phyloP scores from a whole-genome alignment of 2,113 vertebrate species.

The Opisthocomus hoazin region DNA sequence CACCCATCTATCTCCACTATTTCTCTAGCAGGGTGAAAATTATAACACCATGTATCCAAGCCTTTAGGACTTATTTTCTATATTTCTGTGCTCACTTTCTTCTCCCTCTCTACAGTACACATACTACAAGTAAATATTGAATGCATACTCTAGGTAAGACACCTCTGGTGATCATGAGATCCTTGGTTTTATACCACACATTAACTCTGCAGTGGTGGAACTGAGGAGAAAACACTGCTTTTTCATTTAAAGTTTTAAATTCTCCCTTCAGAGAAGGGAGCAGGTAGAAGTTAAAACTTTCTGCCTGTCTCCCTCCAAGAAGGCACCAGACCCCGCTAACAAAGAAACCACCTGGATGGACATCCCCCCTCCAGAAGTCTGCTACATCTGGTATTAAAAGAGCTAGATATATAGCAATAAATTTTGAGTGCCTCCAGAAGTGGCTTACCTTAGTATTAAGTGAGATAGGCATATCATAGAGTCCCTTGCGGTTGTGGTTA shows the following conservation, averaged over 20 bases:
- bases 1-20: not conserved
- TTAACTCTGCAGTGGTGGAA: not conserved
- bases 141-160: fast-evolving
- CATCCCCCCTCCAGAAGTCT: not conserved
- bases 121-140: not conserved
- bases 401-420: not conserved
- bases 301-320: not conserved
- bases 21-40: not conserved
- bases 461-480: not conserved
- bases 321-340: not conserved
- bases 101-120: not conserved
- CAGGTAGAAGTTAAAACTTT: not conserved
- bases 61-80: not conserved
- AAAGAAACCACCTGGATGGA: not conserved
- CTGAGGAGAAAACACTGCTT: not conserved
- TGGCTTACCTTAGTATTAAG: not conserved
- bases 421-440: not conserved
- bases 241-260: not conserved
- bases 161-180: not conserved
- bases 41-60: not conserved
- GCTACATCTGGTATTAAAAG: not conserved
- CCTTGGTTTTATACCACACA: not conserved
- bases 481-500: not conserved
- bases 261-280: not conserved
- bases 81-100: not conserved